phyloP scores from a whole-genome alignment of 2,797 vertebrate species.

The Alauda arvensis region DNA sequence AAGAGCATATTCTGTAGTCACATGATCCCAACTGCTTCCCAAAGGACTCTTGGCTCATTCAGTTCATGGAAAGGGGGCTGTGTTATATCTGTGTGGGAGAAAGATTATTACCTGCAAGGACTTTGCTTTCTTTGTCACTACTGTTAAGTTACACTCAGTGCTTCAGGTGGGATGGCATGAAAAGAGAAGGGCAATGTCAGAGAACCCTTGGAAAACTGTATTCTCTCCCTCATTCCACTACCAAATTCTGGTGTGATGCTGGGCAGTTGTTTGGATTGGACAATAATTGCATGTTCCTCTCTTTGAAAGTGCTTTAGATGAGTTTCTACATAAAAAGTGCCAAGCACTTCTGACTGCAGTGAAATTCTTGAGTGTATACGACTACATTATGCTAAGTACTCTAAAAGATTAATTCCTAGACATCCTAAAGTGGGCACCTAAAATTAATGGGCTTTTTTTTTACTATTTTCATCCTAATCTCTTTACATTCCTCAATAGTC shows the following conservation, averaged over 20 bases:
- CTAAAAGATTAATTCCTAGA: slow-evolving; percentile 25
- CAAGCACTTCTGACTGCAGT: neutral
- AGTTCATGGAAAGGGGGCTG: neutral
- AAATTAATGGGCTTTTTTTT: slow-evolving; percentile 4
- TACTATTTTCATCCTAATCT: slow-evolving; percentile 7
- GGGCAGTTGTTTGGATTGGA: neutral
- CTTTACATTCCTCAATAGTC: neutral
- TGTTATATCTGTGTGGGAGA: neutral
- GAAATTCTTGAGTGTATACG: neutral
- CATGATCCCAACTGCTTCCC: neutral
- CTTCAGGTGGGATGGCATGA: neutral
- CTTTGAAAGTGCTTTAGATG: neutral
- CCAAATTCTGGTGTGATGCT: neutral
- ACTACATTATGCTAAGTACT: slow-evolving; percentile 4
- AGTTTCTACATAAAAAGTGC: neutral
- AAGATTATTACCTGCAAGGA: neutral
- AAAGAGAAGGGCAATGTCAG: neutral
- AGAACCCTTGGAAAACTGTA: neutral
- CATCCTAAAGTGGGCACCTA: slow-evolving; percentile 14
- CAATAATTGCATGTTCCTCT: neutral
- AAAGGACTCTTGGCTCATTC: neutral
- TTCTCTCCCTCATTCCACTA: neutral
- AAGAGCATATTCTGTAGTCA: neutral
- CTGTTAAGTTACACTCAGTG: neutral
- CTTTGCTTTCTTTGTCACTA: neutral